Conservation (phyloP, 1,140 invertebrate genomes). For the Temnothorax nylanderi region DNA sequence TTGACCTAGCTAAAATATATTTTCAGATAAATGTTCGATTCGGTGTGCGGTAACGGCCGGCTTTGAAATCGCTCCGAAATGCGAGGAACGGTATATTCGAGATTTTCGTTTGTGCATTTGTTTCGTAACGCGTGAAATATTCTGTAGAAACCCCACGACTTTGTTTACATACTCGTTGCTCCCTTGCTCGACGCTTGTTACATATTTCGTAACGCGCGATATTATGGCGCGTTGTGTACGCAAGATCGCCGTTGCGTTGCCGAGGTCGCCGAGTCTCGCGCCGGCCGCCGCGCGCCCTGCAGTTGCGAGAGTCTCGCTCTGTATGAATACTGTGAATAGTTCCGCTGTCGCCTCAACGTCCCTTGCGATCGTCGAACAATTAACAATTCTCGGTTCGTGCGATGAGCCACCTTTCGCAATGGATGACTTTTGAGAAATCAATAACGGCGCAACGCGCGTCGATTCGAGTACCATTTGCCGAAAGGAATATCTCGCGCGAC, state of each 20-base stretch:
- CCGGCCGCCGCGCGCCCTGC: too few species aligned
- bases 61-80: not conserved
- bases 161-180: not conserved
- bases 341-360: not conserved
- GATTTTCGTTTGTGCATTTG: constrained; percentile 12
- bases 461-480: not conserved
- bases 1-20: not conserved
- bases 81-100: not conserved
- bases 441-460: not conserved
- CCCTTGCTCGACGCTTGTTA: not conserved
- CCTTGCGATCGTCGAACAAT: not conserved
- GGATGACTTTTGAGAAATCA: not conserved
- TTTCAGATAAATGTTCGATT: not conserved
- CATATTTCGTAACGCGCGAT: not conserved
- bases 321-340: not conserved
- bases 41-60: not conserved
- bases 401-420: not conserved
- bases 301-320: not conserved
- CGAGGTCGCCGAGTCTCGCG: not conserved
- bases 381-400: not conserved
- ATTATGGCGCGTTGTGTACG: not conserved
- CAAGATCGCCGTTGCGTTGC: not conserved
- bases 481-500: not conserved
- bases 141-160: not conserved
- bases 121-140: constrained; percentile 11